phyloP scores from a whole-genome alignment of 2,888 invertebrate genomes.

The Leucophora obtusa region DNA sequence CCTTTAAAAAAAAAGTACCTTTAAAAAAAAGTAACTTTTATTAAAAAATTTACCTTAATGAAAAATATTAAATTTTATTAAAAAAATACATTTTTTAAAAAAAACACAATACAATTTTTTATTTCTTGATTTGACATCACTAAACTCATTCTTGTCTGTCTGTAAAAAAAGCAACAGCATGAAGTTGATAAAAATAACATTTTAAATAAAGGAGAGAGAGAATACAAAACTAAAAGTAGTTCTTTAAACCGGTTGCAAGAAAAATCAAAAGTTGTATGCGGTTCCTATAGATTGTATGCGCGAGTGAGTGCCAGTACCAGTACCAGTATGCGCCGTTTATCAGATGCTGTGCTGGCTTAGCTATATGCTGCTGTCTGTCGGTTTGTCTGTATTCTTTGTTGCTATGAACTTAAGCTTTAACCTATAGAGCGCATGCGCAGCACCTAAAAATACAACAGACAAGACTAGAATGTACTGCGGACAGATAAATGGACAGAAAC shows the following conservation, averaged over 20 bases:
- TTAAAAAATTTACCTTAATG: too few species aligned
- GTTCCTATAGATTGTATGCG: background rate
- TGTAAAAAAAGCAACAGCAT: background rate
- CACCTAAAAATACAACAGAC: constrained; percentile 8
- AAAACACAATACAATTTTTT: background rate
- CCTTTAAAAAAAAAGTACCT: too few species aligned
- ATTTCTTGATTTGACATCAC: background rate
- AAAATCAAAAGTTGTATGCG: constrained; percentile 62
- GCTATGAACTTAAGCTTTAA: constrained; percentile 39
- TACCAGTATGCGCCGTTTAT: constrained; percentile 31
- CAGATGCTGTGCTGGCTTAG: constrained; percentile 38
- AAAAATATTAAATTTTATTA: too few species aligned
- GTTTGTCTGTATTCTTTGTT: constrained; percentile 6
- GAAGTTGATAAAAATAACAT: background rate
- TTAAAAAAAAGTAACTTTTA: too few species aligned
- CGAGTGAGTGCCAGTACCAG: background rate
- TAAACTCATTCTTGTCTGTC: background rate
- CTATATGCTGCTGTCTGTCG: too few species aligned
- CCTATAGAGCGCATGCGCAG: constrained; percentile 15
- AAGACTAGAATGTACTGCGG: background rate
- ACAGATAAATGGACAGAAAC: constrained; percentile 5
- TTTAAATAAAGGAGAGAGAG: background rate
- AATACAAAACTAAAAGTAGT: constrained; percentile 58
- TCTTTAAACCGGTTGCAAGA: constrained; percentile 64
- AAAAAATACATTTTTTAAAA: too few species aligned